phyloP scores from a whole-genome alignment of 1,140 invertebrate species.

The Bombus vancouverensis region DNA sequence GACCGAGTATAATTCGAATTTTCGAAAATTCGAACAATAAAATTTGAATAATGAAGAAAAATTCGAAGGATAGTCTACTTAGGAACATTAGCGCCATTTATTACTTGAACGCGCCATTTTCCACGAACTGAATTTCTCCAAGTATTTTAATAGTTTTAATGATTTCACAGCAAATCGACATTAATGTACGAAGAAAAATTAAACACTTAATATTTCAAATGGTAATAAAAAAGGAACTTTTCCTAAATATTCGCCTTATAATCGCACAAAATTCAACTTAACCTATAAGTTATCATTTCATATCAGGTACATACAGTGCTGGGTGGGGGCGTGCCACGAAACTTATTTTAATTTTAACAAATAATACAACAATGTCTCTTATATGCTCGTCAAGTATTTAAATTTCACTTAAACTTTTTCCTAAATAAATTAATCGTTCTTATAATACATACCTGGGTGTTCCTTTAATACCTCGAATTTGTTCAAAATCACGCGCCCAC shows the following conservation, averaged over 20 bases:
- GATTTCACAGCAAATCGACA: not conserved
- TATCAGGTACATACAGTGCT: conserved; percentile 69
- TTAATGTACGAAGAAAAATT: not conserved
- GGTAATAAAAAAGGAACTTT: not conserved
- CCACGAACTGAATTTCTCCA: conserved; percentile 72
- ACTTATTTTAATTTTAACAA: conserved; percentile 42
- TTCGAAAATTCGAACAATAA: conserved; percentile 58
- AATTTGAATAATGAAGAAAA: conserved; percentile 71
- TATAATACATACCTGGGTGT: conserved; percentile 73
- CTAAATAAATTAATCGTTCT: not conserved
- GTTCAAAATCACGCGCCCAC: conserved; percentile 89
- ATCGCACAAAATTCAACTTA: conserved; percentile 64
- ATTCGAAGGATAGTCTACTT: conserved; percentile 72
- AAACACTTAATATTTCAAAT: not conserved
- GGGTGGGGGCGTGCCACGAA: conserved; percentile 70
- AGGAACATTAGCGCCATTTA: conserved; percentile 82
- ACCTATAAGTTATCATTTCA: conserved; percentile 73
- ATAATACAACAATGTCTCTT: not conserved
- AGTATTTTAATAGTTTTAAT: conserved; percentile 31
- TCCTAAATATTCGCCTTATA: conserved; percentile 15
- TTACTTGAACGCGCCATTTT: conserved; percentile 83
- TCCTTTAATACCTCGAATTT: conserved; percentile 83
- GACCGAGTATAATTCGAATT: conserved; percentile 13
- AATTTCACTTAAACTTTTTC: conserved; percentile 15
- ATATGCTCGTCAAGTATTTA: not conserved